Evolutionary conservation across 2,888 invertebrate species (phyloP).

Genomic region (Galerucella pusilla): DNA sequence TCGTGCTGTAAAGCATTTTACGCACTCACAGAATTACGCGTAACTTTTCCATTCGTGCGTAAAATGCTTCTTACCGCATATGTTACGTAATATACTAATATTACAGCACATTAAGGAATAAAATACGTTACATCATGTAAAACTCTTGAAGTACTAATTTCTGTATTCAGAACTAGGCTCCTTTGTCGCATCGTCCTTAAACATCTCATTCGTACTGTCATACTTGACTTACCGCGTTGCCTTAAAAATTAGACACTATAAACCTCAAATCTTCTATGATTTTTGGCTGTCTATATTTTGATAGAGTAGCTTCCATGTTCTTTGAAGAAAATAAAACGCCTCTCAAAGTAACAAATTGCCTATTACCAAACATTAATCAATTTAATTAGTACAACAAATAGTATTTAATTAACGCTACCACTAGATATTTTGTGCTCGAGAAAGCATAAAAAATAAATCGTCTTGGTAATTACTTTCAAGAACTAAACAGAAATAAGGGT

Average conservation of each 20-base stretch:
- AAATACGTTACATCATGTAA: too few relatives aligned
- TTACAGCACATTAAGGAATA: too few relatives aligned
- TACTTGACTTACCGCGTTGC: too few relatives aligned
- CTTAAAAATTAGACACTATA: background rate
- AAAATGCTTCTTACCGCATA: too few relatives aligned
- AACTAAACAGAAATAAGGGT: conserved; percentile 23
- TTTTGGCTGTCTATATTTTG: background rate
- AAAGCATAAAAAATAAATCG: conserved; percentile 31
- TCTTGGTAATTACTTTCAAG: conserved; percentile 29
- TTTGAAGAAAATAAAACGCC: background rate
- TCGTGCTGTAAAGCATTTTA: too few relatives aligned
- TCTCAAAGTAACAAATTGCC: conserved; percentile 12
- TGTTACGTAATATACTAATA: too few relatives aligned
- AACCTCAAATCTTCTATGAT: background rate
- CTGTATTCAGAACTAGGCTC: too few relatives aligned
- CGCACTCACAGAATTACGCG: too few relatives aligned
- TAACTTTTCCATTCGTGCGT: too few relatives aligned
- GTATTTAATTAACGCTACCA: conserved; percentile 36
- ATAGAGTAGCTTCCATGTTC: background rate
- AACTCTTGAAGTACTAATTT: too few relatives aligned
- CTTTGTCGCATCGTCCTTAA: too few relatives aligned
- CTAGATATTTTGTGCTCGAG: conserved; percentile 12
- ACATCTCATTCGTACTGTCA: too few relatives aligned
- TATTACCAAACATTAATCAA: conserved; percentile 35
- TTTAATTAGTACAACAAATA: conserved; percentile 37